Evolutionary conservation across 2,113 vertebrate genomes (phyloP), one percentile per base, ranked within the genome.

Genomic region (Chaenocephalus aceratus): DNA sequence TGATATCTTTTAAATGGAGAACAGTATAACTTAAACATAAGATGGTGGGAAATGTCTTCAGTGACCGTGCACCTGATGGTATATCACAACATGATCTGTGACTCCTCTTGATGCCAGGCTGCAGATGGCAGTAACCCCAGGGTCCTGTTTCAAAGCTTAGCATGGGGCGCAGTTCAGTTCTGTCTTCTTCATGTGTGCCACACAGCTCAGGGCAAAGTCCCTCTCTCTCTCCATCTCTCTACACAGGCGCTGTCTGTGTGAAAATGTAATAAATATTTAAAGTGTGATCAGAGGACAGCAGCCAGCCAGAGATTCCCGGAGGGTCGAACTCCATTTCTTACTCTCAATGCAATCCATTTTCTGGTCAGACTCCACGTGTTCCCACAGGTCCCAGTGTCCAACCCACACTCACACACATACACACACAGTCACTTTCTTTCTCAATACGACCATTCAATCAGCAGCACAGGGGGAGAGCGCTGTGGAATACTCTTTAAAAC

Each of bases 211-310:
- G 72, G 82, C 74, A 67, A 66, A 67, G 46, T 77, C 58, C 77
- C 16, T 13, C 44, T 23, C 60, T 41, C 36, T 41, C 26, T 26
- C 26, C 21, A 9, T 56, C 4, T 56, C n/a, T 56, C 57, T 9
- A 80, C 56, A 74, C 65, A 59, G 71, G 69, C 80, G 66, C 67
- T 68, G 69, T 69, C 67, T 68, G 69, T 84, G 81, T 77, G 88
- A 84, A 88, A 86, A 91, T 89, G 83, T 72, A 80, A 68, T 89
- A 82, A 90, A 92, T 90, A 91, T 92, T 92, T 88, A 74, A 89
- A 74, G 75, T 80, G 68, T 72, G 83, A 90, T 79, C 83, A 70
- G 78, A 79, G 75, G 79, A 84, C 73, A 63, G 63, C 10, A 10
- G 72, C 18, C 71, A 72, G 61, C 81, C 75, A 70, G 68, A 79